Conservation (phyloP, 2,113 vertebrate genomes). For the Chauna torquata region DNA sequence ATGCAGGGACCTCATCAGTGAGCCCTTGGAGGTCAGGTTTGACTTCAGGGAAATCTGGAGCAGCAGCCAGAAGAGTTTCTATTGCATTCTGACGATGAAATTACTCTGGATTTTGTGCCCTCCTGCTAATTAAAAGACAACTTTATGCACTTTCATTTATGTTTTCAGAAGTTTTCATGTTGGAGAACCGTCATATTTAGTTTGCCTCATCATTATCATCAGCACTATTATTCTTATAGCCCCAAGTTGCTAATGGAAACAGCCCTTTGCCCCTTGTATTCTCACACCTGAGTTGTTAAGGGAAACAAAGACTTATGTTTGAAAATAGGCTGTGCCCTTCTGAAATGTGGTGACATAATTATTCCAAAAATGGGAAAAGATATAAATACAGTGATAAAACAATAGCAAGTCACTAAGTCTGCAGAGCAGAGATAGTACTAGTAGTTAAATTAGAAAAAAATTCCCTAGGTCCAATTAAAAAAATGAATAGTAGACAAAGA, state of each 20-base stretch:
- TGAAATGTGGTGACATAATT: background rate
- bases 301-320: background rate
- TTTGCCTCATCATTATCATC: background rate
- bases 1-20: background rate
- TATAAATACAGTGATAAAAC: slow-evolving; percentile 34
- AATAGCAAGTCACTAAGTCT: slow-evolving; percentile 23
- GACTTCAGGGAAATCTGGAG: background rate
- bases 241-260: background rate
- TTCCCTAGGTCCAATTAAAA: background rate
- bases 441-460: slow-evolving; percentile 45
- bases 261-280: background rate
- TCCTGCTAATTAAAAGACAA: background rate
- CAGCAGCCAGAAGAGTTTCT: background rate
- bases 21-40: background rate
- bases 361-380: background rate
- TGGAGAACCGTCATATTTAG: background rate
- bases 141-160: background rate
- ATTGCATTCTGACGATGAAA: background rate
- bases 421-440: slow-evolving; percentile 13
- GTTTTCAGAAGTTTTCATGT: background rate
- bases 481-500: background rate
- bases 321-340: background rate
- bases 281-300: background rate
- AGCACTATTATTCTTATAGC: background rate
- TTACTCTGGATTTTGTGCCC: background rate